Base-by-base conservation (phyloP, 2,888 invertebrate species). In the Brenthis ino region DNA sequence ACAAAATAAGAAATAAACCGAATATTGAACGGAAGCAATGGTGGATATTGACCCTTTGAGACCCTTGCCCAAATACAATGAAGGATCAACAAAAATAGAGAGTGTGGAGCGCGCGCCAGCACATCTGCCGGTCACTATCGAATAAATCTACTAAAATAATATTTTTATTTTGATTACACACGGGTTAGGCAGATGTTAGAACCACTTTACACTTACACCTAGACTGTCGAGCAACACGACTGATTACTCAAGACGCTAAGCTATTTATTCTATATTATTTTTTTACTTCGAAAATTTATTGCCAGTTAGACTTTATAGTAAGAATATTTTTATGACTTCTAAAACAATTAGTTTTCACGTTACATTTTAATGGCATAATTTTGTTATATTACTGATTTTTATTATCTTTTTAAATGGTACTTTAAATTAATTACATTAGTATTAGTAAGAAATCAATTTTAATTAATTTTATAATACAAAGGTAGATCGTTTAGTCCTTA, bases 141-240 rank as follows among this genome's bases (percentile, higher is more conserved):
- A 88, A 92, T 91, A 91, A 92, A 93, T 93, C 91, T 91, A 91
- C 88, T 85, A 86, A 90, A 91, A 91, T 92, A 88, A 89, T 92
- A 92, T 92, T 93, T 91, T 93, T 91, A 91, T 93, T 91, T 91
- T 91, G 90, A 91, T 91, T 91, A 88, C 86, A 85, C 87, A 82
- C 85, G 88, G 86, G 87, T 89, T 88, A 85, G 86, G 88, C 92
- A 93, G 92, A 91, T 93, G 92, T 87, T 88, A 83, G 84, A 81
- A 74, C 50, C 66, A 74, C 73, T 77, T 84, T 81, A 82, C 72
- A 89, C 82, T 68, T 76, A 55, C 63, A 8, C 16, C 20, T 48
- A 67, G 76, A 72, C 73, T 58, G 63, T 64, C 71, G 60, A 73
- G 69, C 74, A 60, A 61, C 2, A 33, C 43, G 4, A 43, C 14